Conservation (phyloP, 1,140 invertebrate species). For the Acyrthosiphon pisum region DNA sequence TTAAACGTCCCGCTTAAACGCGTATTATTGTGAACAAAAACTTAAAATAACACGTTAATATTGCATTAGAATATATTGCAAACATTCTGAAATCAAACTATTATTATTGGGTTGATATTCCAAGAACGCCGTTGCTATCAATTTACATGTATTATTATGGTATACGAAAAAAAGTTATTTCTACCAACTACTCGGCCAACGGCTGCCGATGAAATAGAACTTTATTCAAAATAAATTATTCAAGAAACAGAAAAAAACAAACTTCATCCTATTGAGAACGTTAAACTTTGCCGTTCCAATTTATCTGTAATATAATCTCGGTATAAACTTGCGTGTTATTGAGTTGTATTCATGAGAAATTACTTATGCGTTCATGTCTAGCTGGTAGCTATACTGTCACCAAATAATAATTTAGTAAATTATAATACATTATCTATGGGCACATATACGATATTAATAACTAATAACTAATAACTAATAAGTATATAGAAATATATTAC, state of each 20-base stretch:
- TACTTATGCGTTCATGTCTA: neutral
- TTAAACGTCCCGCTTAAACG: too few relatives aligned
- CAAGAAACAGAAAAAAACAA: constrained; percentile 18
- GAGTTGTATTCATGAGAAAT: neutral
- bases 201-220: neutral
- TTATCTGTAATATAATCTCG: neutral
- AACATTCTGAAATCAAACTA: neutral
- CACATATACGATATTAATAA: too few relatives aligned
- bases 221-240: constrained; percentile 7
- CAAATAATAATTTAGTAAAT: neutral
- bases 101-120: neutral
- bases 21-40: neutral
- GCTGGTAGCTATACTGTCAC: neutral
- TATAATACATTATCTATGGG: too few relatives aligned
- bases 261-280: neutral
- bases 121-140: neutral
- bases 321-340: neutral
- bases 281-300: constrained; percentile 12
- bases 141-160: neutral
- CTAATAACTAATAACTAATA: too few relatives aligned
- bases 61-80: too few relatives aligned
- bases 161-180: neutral
- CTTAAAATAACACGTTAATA: neutral
- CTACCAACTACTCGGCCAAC: neutral
- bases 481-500: too few relatives aligned